phyloP scores from a whole-genome alignment of 2,797 vertebrate species.

The Echeneis naucrates region DNA sequence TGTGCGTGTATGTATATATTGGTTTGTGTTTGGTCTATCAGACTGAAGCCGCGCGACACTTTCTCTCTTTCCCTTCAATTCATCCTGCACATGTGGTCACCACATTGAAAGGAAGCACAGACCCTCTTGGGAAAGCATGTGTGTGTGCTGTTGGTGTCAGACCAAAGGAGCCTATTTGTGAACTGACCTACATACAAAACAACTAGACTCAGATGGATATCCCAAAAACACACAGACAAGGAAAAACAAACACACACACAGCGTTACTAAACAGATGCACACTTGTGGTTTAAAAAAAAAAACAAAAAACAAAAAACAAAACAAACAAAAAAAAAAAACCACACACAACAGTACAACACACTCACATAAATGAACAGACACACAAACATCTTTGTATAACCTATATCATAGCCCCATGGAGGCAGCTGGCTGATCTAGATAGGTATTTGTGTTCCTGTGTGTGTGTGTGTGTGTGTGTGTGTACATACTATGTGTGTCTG shows the following conservation, averaged over 20 bases:
- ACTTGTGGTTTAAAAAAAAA: neutral
- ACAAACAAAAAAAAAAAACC: conserved; percentile 5
- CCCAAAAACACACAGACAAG: conserved; percentile 37
- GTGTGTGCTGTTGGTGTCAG: conserved; percentile 53
- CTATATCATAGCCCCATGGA: conserved; percentile 22
- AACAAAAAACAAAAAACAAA: conserved; percentile 6
- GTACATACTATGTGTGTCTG: conserved; percentile 50
- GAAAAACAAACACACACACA: neutral
- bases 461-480: neutral
- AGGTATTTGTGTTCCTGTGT: conserved; percentile 39
- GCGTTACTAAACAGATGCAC: neutral
- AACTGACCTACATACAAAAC: conserved; percentile 78
- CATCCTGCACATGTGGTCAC: conserved; percentile 75
- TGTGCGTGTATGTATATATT: no score
- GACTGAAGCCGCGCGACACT: conserved; percentile 31
- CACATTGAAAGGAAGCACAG: conserved; percentile 80
- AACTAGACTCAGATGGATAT: conserved; percentile 60
- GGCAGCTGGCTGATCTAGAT: conserved; percentile 52
- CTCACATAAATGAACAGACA: neutral
- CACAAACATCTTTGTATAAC: conserved; percentile 12
- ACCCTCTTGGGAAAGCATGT: conserved; percentile 65
- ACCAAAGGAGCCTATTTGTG: conserved; percentile 67
- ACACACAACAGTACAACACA: conserved; percentile 17
- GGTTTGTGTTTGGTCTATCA: conserved; percentile 11
- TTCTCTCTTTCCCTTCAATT: conserved; percentile 27